Evolutionary conservation across 2,113 vertebrate genomes (phyloP), one percentile per base, ranked within the genome.

Genomic region (Daboia siamensis): DNA sequence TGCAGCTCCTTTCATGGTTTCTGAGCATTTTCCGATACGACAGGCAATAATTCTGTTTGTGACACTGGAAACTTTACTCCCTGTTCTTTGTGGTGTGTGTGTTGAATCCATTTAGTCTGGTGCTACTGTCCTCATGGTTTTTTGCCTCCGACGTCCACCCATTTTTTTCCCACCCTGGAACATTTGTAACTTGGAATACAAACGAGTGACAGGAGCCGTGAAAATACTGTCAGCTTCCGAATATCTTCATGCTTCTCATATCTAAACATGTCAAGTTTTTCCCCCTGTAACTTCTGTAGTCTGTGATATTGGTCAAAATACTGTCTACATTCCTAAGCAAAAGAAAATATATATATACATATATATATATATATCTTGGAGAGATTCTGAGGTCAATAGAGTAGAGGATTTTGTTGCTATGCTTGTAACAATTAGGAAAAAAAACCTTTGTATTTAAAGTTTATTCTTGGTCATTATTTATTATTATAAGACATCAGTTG

Each of bases 401-500:
- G 97, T 98, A 98, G 98, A 98, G 96, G 97, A 97, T 97, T 98
- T 97, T 98, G 98, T 98, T 98, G 98, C 98, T 98, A 98, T 98
- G 96, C 98, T 98, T 98, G 98, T 98, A 98, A 98, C 98, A 97
- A 97, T 97, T 98, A 98, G 97, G 98, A 96, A 97, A 97, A 92
- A 96, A 97, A 97, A 80, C n/a, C 97, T 98, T 98, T 98, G 98
- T 99, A 98, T 99, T 98, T 98, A 98, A 98, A 98, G 96, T 98
- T 97, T 98, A 98, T 98, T 98, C 97, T 97, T 97, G 97, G 97
- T 98, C 97, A 98, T 99, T 99, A 99, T 99, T 99, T 99, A 99
- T 99, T 98, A 98, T 97, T 97, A 97, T 97, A 98, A 97, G 97
- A 97, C 98, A 98, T 98, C 98, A 97, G 98, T 98, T 97, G 97